Percentiles rank a stretch among this genome's conserved stretches.
These are phyloP conservation scores for Aleadryas rufinucha DNA, from an alignment of 2,113 vertebrate genomes.

Conservation along the genomic window DNA sequence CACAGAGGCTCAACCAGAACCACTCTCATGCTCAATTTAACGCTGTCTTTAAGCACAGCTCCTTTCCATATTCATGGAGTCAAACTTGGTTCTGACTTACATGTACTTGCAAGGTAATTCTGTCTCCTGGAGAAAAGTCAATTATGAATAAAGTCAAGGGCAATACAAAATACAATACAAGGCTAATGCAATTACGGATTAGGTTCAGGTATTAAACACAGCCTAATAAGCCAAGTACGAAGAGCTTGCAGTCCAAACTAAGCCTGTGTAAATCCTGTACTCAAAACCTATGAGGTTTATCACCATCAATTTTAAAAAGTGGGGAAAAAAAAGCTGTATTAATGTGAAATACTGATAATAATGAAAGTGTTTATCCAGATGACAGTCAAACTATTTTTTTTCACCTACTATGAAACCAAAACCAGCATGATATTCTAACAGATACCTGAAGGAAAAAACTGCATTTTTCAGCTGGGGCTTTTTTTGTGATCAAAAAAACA, in stretches of 20 bases:
- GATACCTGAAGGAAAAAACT: background rate
- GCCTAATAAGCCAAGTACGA: background rate
- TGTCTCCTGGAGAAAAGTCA: background rate
- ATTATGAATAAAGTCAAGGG: background rate
- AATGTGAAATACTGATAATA: background rate
- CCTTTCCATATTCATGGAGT: background rate
- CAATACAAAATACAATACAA: background rate
- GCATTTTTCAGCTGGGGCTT: rapidly evolving
- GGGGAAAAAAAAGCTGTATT: background rate
- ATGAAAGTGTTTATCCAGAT: background rate
- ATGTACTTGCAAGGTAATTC: background rate
- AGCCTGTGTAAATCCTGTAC: background rate
- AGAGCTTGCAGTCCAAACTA: background rate
- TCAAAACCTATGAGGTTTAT: background rate
- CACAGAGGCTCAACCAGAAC: background rate
- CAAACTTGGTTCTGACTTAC: background rate
- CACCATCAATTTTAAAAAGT: background rate
- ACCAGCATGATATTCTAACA: background rate
- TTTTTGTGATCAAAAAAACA: background rate
- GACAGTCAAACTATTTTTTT: background rate
- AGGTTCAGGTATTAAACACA: background rate
- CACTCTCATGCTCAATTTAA: background rate
- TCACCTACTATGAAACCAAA: background rate
- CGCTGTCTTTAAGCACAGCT: background rate
- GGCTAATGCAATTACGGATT: background rate